These are phyloP conservation scores for Acholoe squamosa DNA, from an alignment of 2,888 invertebrate genomes.

Conservation along the genomic window DNA sequence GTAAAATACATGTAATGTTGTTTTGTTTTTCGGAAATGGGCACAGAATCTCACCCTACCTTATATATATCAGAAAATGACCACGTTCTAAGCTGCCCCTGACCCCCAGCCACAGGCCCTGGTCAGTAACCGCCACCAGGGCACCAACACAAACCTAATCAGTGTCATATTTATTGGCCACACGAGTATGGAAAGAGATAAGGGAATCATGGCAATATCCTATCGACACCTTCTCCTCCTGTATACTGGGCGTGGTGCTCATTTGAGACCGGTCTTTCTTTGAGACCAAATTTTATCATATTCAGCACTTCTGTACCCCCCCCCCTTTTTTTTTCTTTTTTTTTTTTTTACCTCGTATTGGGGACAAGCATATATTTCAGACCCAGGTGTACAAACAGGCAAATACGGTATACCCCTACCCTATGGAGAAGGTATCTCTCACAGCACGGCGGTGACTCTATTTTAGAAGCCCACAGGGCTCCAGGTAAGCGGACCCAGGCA, in stretches of 20 bases:
- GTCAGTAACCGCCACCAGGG: not conserved
- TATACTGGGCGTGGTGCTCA: too few species aligned
- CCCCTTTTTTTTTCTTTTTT: too few species aligned
- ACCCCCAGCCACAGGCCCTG: not conserved
- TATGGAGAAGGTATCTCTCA: not conserved
- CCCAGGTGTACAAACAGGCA: too few species aligned
- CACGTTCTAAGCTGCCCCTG: not conserved
- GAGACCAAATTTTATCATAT: too few species aligned
- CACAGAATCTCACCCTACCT: too few species aligned
- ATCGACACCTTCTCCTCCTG: not conserved
- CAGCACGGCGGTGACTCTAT: not conserved
- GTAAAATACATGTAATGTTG: too few species aligned
- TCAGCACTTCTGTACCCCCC: too few species aligned
- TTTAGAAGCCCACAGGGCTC: not conserved
- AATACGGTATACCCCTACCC: not conserved
- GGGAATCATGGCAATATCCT: not conserved
- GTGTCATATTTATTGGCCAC: not conserved
- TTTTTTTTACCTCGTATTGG: too few species aligned
- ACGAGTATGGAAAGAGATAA: constrained; percentile 36
- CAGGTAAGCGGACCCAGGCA: not conserved
- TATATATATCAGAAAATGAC: too few species aligned
- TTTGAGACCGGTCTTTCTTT: too few species aligned
- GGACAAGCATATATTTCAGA: too few species aligned
- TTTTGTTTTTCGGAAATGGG: too few species aligned
- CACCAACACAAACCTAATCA: not conserved